Evolutionary conservation across 1,140 invertebrate genomes (phyloP).

Genomic region (Triops cancriformis): DNA sequence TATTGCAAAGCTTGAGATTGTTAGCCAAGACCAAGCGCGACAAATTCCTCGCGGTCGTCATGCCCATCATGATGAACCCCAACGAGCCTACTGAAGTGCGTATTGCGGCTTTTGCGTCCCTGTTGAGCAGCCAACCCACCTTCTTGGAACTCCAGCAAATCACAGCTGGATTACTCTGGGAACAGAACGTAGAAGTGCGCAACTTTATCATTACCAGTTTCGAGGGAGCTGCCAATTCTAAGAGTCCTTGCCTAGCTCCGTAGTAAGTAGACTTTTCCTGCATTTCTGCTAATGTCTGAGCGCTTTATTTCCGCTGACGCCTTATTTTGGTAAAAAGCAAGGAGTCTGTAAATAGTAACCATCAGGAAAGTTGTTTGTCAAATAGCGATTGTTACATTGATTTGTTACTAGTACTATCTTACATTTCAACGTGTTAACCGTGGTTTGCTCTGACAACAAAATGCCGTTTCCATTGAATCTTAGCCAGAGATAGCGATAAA

Average conservation of each 20-base stretch:
- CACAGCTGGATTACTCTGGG: slow-evolving; percentile 26
- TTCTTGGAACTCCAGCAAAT: slow-evolving; percentile 29
- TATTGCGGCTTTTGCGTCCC: neutral
- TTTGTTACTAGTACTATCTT: no score
- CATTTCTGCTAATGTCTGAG: no score
- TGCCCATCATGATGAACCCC: slow-evolving; percentile 25
- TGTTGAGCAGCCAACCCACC: slow-evolving; percentile 20
- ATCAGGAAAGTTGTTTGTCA: no score
- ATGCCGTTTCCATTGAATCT: no score
- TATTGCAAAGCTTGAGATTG: slow-evolving; percentile 18
- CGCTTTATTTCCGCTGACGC: no score
- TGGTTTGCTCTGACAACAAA: no score
- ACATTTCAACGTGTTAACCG: no score
- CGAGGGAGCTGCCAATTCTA: slow-evolving; percentile 23
- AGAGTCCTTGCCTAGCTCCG: slow-evolving; percentile 28
- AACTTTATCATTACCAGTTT: slow-evolving; percentile 28
- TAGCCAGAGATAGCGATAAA: no score
- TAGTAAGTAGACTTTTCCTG: neutral
- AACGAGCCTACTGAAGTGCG: slow-evolving; percentile 25
- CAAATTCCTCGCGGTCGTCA: slow-evolving; percentile 23
- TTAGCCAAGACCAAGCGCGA: slow-evolving; percentile 24
- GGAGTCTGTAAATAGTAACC: no score
- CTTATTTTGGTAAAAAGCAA: no score
- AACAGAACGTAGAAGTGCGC: slow-evolving; percentile 25
- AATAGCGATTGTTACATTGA: no score